Base-by-base conservation (phyloP, 2,797 vertebrate genomes). In the Tapirus indicus region DNA sequence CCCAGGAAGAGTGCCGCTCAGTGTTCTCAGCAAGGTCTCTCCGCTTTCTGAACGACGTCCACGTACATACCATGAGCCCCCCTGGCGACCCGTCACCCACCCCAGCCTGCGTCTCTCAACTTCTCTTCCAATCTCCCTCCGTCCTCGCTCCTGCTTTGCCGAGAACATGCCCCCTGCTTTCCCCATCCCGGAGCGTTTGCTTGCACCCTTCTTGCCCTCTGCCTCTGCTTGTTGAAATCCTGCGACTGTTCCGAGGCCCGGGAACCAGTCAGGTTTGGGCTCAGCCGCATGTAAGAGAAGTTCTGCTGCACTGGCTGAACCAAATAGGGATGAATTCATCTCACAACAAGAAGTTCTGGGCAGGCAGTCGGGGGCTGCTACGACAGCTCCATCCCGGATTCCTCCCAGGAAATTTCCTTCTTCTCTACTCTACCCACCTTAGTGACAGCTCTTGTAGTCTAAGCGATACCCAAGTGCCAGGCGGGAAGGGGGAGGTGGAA, bases 231-330 rank as follows among this genome's bases (percentile, higher is more conserved):
- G 23, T 86, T 72, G 58, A 91, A 93, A 93, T 78, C 86, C 35
- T 16, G 35, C 29, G 14, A 35, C 77, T 92, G 64, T 90, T 83
- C 38, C 25, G 74, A 75, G 77, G 41, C 60, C 88, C 52, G 17
- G 72, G 91, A 93, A 88, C 44, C 84, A 25, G 27, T 64, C n/a
- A n/a, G 62, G n/a, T 71, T 72, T 71, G 82, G 79, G 54, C 84
- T 95, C 88, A 47, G 13, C 38, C 38, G 58, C 68, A 27, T 64
- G 18, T 8, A 74, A 92, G 47, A 79, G 49, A 95, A 83, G 16
- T 38, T 75, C 68, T 88, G 38, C 94, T 93, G 60, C 27, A 17
- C 2, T 71, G 38, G 72, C 32, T 54, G 29, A 96, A 71, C 52
- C n/a, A 78, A 88, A 86, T 10, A 95, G 47, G 32, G 64, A 87